Base-by-base conservation (phyloP, 1,140 invertebrate genomes). In the Scylla paramamosain region DNA sequence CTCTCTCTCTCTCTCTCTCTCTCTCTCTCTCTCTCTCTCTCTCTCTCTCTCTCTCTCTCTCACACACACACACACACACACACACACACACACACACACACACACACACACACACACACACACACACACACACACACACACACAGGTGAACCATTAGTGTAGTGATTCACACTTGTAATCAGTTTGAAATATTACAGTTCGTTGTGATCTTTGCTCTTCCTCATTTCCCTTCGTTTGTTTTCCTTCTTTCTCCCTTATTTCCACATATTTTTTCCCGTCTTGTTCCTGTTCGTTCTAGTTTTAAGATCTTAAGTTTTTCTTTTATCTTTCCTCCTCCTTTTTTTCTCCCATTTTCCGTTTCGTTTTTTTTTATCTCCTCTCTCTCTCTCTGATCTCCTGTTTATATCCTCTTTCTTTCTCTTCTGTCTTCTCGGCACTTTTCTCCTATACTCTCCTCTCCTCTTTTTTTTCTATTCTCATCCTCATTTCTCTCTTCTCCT, bases 1-100 rank as follows among this genome's bases (percentile, higher is more conserved):
- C 20, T 77, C 20, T 39, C 28, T 39, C 31, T 88, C 86, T 88
- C 28, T 88, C 86, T 88, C 28, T 88, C 86, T 88, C 28, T 88
- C 86, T 88, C n/a, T 88, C 86, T 88, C 28, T 88, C 86, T 88
- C 28, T 88, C 86, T 88, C 28, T 88, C 31, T 88, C 86, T 88
- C 28, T 88, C 86, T 39, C 28, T 39, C 86, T 88, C 28, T 88
- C 45, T 89, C 12, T 46, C 87, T 46, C 28, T 77, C 20, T 77
- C 20, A n/a, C 67, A 59, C 52, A 12, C 52, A 59, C 52, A 59
- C 52, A 59, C 52, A 59, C 52, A 59, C 52, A 59, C 52, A 59
- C 52, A 59, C 52, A 59, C 52, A 59, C 52, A 48, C 46, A 48
- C 46, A 48, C 46, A 48, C 46, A 48, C 46, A 48, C 46, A 48